Evolutionary conservation across 2,888 invertebrate species (phyloP).

Genomic region (Oscheius sp.): DNA sequence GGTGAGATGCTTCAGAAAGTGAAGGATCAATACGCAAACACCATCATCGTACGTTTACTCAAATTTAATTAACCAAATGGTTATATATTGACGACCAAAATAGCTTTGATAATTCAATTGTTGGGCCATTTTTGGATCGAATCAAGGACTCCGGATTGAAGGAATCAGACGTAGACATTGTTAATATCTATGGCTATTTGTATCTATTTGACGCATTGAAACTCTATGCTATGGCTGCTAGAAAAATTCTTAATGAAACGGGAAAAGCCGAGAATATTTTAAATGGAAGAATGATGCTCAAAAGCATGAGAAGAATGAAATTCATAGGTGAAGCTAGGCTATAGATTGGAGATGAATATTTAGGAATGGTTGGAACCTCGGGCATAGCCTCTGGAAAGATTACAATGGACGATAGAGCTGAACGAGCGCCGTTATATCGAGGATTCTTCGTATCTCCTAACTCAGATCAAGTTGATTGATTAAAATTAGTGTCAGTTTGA

Average conservation of each 20-base stretch:
- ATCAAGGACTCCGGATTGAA: conserved; percentile 52
- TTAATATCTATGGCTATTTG: conserved; percentile 56
- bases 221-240: conserved; percentile 61
- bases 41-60: conserved; percentile 62
- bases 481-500: background rate
- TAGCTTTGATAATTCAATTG: conserved; percentile 54
- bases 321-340: conserved; percentile 47
- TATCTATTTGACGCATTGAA: conserved; percentile 58
- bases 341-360: background rate
- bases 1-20: conserved; percentile 67
- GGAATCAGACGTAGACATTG: conserved; percentile 50
- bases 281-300: conserved; percentile 64
- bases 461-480: conserved; percentile 35
- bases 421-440: conserved; percentile 52
- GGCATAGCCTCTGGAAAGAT: conserved; percentile 51
- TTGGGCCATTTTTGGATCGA: conserved; percentile 51
- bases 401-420: conserved; percentile 54
- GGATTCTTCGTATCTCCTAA: conserved; percentile 56
- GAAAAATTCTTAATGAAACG: conserved; percentile 55
- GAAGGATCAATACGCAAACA: conserved; percentile 64
- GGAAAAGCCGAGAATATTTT: conserved; percentile 53
- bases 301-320: conserved; percentile 60
- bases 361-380: conserved; percentile 51
- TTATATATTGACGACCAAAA: conserved; percentile 56
- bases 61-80: too few relatives aligned